These are phyloP conservation scores for Acholoe squamosa DNA, from an alignment of 2,888 invertebrate genomes.

Conservation along the genomic window DNA sequence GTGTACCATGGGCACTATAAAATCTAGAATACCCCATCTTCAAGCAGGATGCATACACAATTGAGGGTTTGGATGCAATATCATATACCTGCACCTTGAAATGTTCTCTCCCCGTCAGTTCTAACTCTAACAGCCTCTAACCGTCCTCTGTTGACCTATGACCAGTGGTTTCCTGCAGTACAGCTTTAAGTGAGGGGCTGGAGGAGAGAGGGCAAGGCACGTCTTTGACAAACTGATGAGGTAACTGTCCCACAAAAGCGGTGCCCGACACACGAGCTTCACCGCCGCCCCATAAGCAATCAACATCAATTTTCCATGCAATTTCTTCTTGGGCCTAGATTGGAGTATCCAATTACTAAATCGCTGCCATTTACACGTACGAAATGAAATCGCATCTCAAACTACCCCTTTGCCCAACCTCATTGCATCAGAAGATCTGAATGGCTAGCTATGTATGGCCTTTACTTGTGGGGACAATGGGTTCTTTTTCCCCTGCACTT, in stretches of 20 bases:
- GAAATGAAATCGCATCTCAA: constrained; percentile 22
- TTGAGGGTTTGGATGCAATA: too few species aligned
- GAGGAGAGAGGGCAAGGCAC: not conserved
- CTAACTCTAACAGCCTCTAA: too few species aligned
- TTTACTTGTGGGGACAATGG: not conserved
- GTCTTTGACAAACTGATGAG: constrained; percentile 20
- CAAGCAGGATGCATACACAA: too few species aligned
- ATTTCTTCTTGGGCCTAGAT: constrained; percentile 31
- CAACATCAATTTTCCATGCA: constrained; percentile 37
- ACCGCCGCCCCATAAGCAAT: not conserved
- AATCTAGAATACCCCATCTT: too few species aligned
- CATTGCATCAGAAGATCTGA: constrained; percentile 43
- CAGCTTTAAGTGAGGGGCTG: not conserved
- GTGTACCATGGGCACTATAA: too few species aligned
- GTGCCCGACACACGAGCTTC: not conserved
- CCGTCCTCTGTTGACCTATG: too few species aligned
- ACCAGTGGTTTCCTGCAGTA: too few species aligned
- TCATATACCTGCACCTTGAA: too few species aligned
- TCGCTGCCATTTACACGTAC: not conserved
- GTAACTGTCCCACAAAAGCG: not conserved
- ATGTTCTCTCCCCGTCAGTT: too few species aligned
- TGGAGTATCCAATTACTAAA: constrained; percentile 50
- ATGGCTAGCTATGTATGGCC: not conserved
- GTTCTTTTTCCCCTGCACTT: not conserved
- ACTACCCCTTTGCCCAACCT: not conserved